Evolutionary conservation across 2,797 vertebrate genomes (phyloP), one percentile per base, ranked within the genome.

Genomic region (Choloepus didactylus): DNA sequence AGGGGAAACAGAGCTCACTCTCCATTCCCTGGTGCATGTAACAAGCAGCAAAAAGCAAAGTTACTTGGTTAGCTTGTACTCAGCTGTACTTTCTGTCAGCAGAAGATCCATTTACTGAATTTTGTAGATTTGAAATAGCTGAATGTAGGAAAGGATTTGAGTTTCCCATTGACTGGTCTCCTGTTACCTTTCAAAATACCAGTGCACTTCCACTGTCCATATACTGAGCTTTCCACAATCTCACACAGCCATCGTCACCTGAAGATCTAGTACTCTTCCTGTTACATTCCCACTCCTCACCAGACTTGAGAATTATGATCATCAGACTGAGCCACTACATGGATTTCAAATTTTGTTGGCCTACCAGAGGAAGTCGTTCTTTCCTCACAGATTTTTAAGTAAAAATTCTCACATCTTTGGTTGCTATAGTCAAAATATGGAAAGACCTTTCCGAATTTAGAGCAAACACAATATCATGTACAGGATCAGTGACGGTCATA

Each of bases 141-240:
- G 99, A 98, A 95, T 99, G 98, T 97, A 99, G 93, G 85, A 98
- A 98, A 44, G 99, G 98, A 98, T 98, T 99, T 98, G 99, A 98
- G 97, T 99, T 98, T 94, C 99, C 99, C 95, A 35, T 98, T 99
- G 95, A 99, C 99, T 0, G 99, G 99, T 98, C 99, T 99, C 95
- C 99, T 99, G 2, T 99, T 99, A 93, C 99, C 99, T 98, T 99
- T 99, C 98, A 99, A 98, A 98, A 99, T 99, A 94, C 99, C 99
- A 11, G 99, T 99, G 96, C 99, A 99, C 97, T 99, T 99, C 99
- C 99, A 99, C 99, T 99, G 98, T 99, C 99, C 99, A 99, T 99
- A 98, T 99, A 99, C 98, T 99, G 99, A 66, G 99, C 99, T 99
- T 99, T 99, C 99, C 99, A 99, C 70, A 99, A 98, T 64, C 99